These are phyloP conservation scores for Resseliella maxima DNA, from an alignment of 2,888 invertebrate genomes.

Conservation along the genomic window DNA sequence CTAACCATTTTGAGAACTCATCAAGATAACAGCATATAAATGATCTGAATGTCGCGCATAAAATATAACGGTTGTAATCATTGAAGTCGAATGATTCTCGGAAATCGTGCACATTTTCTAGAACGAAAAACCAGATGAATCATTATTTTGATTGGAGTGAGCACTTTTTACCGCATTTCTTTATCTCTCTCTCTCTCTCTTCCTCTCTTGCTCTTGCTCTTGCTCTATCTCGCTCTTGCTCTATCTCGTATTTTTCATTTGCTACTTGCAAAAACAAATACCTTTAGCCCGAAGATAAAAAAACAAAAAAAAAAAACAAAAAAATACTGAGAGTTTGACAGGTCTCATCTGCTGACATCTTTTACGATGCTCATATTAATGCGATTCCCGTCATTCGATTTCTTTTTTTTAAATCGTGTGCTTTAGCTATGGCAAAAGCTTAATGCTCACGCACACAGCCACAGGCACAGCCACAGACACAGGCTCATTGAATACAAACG, in stretches of 20 bases:
- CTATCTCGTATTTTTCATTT: neutral
- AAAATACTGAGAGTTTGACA: neutral
- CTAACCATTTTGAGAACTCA: neutral
- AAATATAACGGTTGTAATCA: neutral
- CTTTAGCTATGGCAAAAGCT: neutral
- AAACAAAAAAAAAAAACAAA: neutral
- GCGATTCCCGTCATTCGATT: neutral
- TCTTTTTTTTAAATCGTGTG: neutral
- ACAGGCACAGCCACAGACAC: too few relatives aligned
- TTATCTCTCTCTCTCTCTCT: neutral
- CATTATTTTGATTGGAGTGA: neutral
- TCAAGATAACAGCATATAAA: constrained; percentile 28
- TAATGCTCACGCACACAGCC: too few relatives aligned
- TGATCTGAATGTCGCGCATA: neutral
- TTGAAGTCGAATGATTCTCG: neutral
- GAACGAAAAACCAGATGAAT: constrained; percentile 2
- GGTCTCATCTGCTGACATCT: constrained; percentile 31
- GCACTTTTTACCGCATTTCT: neutral
- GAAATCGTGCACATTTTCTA: neutral
- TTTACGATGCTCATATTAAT: constrained; percentile 35
- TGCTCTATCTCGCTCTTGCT: neutral
- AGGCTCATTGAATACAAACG: neutral
- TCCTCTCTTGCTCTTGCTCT: too few relatives aligned
- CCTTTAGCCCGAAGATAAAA: neutral
- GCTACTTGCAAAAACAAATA: neutral